Evolutionary conservation across 2,797 vertebrate species (phyloP).

Genomic region (Halcyon smyrnensis): DNA sequence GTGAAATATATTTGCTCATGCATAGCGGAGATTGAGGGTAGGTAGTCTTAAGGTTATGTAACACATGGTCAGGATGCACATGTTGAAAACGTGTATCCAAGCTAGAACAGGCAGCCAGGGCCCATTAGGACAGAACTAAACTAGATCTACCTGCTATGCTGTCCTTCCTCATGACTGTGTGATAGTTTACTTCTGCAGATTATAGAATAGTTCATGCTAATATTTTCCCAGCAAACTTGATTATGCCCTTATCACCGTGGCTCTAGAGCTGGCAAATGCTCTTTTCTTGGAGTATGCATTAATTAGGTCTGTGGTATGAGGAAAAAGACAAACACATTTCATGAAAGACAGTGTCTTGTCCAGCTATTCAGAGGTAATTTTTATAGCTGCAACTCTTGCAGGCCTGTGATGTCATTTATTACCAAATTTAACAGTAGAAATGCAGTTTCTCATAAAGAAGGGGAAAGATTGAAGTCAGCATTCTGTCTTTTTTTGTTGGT

Average conservation of each 20-base stretch:
- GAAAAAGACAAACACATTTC: background rate
- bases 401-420: background rate
- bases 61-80: background rate
- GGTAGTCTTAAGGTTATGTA: background rate
- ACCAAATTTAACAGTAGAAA: background rate
- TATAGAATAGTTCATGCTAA: background rate
- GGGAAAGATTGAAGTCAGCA: background rate
- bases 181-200: background rate
- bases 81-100: background rate
- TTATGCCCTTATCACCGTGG: background rate
- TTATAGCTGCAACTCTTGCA: background rate
- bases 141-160: background rate
- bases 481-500: background rate
- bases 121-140: background rate
- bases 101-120: background rate
- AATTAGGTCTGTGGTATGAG: background rate
- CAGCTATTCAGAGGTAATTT: background rate
- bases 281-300: background rate
- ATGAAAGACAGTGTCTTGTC: background rate
- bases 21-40: background rate
- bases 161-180: background rate
- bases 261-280: background rate
- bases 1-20: background rate
- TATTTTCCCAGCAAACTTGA: background rate
- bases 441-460: background rate